Evolutionary conservation across 2,888 invertebrate genomes (phyloP).

Genomic region (Gastracanthus pulcherrimus): DNA sequence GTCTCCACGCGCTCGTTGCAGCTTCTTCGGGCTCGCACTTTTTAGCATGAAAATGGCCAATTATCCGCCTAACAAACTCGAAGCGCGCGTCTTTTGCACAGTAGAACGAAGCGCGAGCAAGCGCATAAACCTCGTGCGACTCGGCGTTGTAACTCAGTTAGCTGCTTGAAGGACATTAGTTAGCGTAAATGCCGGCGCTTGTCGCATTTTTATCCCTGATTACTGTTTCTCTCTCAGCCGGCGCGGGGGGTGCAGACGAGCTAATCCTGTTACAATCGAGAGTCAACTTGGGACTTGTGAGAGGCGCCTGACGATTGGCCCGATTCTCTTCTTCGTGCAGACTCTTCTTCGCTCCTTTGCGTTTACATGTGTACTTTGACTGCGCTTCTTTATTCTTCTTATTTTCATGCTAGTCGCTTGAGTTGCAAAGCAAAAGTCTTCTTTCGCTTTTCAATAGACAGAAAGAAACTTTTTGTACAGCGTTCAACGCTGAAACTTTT

Average conservation of each 20-base stretch:
- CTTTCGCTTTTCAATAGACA: not conserved
- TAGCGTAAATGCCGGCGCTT: constrained; percentile 73
- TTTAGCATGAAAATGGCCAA: constrained; percentile 75
- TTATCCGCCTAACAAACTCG: constrained; percentile 72
- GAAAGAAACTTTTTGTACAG: constrained; percentile 38
- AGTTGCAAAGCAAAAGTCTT: too few relatives aligned
- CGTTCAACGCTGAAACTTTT: too few relatives aligned
- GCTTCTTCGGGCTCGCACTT: constrained; percentile 48
- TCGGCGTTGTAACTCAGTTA: constrained; percentile 65
- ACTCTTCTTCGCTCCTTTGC: not conserved
- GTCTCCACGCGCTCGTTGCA: constrained; percentile 30
- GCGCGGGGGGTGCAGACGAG: too few relatives aligned
- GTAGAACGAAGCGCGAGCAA: constrained; percentile 38
- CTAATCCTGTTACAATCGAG: constrained; percentile 56
- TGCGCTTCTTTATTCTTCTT: too few relatives aligned
- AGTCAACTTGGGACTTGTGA: constrained; percentile 43
- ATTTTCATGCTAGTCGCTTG: too few relatives aligned
- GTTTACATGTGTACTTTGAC: not conserved
- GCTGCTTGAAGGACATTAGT: constrained; percentile 74
- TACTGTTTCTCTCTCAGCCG: constrained; percentile 66
- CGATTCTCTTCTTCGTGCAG: constrained; percentile 28
- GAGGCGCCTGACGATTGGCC: constrained; percentile 47
- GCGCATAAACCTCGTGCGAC: constrained; percentile 48
- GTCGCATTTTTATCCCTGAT: constrained; percentile 74
- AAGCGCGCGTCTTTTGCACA: constrained; percentile 22